Percentiles rank a stretch among this genome's conserved stretches.
Conservation (phyloP, 64 coral and sea anemone species). For the Stichodactyla helianthus region DNA sequence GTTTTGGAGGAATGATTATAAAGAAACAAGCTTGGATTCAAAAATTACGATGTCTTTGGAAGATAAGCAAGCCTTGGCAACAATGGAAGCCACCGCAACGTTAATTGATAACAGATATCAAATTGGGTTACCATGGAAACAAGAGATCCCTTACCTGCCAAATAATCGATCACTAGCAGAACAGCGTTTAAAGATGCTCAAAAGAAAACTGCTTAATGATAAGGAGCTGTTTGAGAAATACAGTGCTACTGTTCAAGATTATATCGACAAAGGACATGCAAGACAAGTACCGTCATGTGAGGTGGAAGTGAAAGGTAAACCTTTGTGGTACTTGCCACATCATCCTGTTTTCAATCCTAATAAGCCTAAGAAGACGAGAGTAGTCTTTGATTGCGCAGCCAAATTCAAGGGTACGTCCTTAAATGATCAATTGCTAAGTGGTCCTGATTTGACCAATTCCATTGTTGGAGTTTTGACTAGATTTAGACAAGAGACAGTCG, state of each 20-base stretch:
- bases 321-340: slow-evolving; percentile 45
- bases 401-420: slow-evolving; percentile 18
- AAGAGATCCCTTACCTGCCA: slow-evolving; percentile 6
- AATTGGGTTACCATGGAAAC: slow-evolving; percentile 42
- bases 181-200: slow-evolving; percentile 13
- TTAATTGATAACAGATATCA: slow-evolving; percentile 19
- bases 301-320: slow-evolving; percentile 19
- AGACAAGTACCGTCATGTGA: slow-evolving; percentile 11
- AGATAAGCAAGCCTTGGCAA: slow-evolving; percentile 34
- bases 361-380: not conserved
- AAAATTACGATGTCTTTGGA: slow-evolving; percentile 21
- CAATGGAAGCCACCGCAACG: slow-evolving; percentile 15
- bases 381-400: slow-evolving; percentile 21
- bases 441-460: slow-evolving; percentile 6
- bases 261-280: slow-evolving; percentile 26
- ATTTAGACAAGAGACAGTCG: slow-evolving; percentile 20
- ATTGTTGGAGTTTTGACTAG: slow-evolving; percentile 12
- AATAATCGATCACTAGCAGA: slow-evolving; percentile 34
- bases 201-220: slow-evolving; percentile 26
- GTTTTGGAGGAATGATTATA: slow-evolving; percentile 34
- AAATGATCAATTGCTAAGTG: slow-evolving; percentile 3
- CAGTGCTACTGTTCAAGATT: slow-evolving; percentile 27
- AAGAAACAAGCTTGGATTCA: not conserved
- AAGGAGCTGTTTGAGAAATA: slow-evolving; percentile 19
- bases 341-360: slow-evolving; percentile 26